Conservation (phyloP, 2,888 invertebrate species). For the Ophion costatus region DNA sequence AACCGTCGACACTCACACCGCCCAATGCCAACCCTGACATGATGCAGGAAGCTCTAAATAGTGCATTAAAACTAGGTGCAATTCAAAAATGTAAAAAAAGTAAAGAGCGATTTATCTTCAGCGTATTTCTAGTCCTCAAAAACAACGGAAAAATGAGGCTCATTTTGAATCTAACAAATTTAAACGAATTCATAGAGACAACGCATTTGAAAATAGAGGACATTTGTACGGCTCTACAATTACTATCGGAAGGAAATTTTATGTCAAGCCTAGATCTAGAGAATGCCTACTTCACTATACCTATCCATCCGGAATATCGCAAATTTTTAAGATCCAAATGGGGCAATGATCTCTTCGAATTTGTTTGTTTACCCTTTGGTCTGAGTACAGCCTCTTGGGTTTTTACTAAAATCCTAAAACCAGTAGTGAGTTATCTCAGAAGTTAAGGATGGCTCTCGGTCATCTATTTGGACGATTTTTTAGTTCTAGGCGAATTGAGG, state of each 20-base stretch:
- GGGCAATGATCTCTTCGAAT: conserved; percentile 50
- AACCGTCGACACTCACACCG: background rate
- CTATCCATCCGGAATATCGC: conserved; percentile 47
- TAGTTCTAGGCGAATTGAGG: conserved; percentile 33
- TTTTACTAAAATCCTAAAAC: conserved; percentile 57
- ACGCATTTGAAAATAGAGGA: conserved; percentile 69
- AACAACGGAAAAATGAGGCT: conserved; percentile 43
- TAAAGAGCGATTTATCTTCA: conserved; percentile 49
- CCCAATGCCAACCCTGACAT: background rate
- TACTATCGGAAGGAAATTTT: conserved; percentile 52
- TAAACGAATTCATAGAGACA: conserved; percentile 56
- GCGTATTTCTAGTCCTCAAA: conserved; percentile 47
- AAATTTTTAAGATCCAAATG: conserved; percentile 61
- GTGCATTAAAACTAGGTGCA: background rate
- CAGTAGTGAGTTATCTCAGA: conserved; percentile 37
- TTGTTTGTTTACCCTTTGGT: conserved; percentile 50
- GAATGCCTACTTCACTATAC: conserved; percentile 59
- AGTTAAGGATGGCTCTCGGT: conserved; percentile 33
- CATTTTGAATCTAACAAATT: conserved; percentile 31
- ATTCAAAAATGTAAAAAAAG: conserved; percentile 43
- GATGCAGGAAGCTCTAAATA: conserved; percentile 38
- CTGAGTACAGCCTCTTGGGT: conserved; percentile 56
- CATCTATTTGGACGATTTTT: conserved; percentile 45
- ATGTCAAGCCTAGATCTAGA: conserved; percentile 55
- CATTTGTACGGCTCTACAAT: conserved; percentile 59